phyloP scores from a whole-genome alignment of 2,797 vertebrate species.

The Masticophis lateralis region DNA sequence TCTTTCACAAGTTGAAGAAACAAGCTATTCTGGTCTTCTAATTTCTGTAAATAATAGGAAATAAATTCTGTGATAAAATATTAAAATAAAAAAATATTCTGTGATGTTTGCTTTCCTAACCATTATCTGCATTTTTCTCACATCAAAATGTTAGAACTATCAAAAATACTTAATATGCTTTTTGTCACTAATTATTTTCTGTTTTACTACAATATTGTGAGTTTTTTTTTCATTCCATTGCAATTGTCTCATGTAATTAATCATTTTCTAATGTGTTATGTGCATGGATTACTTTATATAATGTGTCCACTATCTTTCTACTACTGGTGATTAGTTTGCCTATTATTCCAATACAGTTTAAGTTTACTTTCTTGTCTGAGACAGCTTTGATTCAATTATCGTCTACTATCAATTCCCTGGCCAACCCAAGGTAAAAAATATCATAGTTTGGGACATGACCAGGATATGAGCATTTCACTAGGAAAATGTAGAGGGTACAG shows the following conservation, averaged over 20 bases:
- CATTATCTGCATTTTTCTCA: neutral
- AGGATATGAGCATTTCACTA: neutral
- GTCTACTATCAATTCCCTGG: neutral
- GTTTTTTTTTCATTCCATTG: neutral
- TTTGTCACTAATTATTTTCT: neutral
- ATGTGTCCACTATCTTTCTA: neutral
- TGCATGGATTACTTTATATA: neutral
- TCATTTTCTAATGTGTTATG: neutral
- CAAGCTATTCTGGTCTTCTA: too few species aligned
- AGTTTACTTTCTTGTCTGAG: too few species aligned
- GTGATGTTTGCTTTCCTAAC: neutral
- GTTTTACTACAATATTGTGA: neutral
- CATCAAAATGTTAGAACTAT: neutral
- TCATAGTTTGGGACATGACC: neutral
- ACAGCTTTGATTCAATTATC: too few species aligned
- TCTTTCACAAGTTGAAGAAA: too few species aligned
- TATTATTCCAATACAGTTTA: neutral
- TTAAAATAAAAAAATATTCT: too few species aligned
- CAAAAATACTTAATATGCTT: neutral
- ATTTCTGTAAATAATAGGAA: too few species aligned
- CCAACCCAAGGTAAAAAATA: neutral
- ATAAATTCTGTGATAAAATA: too few species aligned
- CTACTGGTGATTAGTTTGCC: neutral
- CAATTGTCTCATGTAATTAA: neutral
- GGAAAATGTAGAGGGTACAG: neutral